Evolutionary conservation across 2,113 vertebrate genomes (phyloP), one percentile per base, ranked within the genome.

Genomic region (Carettochelys insculpta): DNA sequence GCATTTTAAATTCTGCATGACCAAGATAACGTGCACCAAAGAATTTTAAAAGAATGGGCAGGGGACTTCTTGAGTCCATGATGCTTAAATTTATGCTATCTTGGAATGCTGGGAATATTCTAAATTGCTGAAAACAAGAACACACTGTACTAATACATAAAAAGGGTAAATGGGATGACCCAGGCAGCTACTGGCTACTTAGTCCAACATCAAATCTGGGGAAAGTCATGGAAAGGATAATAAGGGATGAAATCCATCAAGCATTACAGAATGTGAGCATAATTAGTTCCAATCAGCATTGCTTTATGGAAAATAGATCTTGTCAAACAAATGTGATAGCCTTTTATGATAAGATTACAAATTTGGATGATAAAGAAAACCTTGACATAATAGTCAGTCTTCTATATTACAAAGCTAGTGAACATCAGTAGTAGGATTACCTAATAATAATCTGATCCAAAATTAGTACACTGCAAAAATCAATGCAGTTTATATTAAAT

Each of bases 261-360:
- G n/a, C 8, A 68, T 38, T 68, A 92, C 87, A 87, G 95, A 96
- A 92, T 87, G 71, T 91, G 85, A 90, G 85, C 80, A 1, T 95
- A 94, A 96, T 96, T 96, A 96, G 94, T 92, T 93, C 91, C 92
- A 95, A 97, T 96, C 95, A 96, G 90, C 92, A 90, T 22, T 92
- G 88, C 93, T 96, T 96, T 96, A 96, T 52, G 93, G 90, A 92
- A 95, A 95, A 92, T 82, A 92, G 68, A 90, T 83, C 91, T 94
- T 90, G 92, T 92, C 77, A 77, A 81, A 71, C 6, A 85, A 91
- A 93, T 83, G 83, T 92, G 78, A 4, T 76, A 54, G 58, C 6
- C 88, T 90, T 95, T 92, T 92, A 76, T 96, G 91, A 96, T 95
- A 91, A 93, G 95, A 96, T 96, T 96, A 95, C 29, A 89, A 92